phyloP scores from a whole-genome alignment of 2,888 invertebrate genomes.

The Pristionchus exspectatus region DNA sequence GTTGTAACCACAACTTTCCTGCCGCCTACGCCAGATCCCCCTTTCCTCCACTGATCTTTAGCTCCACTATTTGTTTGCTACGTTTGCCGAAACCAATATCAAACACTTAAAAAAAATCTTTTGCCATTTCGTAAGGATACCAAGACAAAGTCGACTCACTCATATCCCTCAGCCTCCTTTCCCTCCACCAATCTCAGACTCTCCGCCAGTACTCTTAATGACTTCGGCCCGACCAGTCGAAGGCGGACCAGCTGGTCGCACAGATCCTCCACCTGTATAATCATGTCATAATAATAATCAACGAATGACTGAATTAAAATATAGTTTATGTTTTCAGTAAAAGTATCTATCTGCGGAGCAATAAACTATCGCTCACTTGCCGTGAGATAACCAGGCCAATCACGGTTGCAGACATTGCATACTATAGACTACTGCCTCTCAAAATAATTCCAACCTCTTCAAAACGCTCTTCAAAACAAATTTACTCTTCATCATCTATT shows the following conservation, averaged over 20 bases:
- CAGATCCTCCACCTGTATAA: constrained; percentile 62
- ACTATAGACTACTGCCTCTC: not conserved
- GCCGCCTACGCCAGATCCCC: no score
- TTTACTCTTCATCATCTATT: no score
- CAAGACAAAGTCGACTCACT: constrained; percentile 4
- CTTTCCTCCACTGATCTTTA: no score
- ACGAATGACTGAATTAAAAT: no score
- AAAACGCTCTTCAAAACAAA: not conserved
- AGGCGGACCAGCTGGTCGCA: constrained; percentile 64
- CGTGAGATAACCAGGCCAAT: not conserved
- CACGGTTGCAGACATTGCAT: not conserved
- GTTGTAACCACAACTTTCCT: no score
- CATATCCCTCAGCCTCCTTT: constrained; percentile 31
- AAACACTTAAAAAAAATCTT: no score
- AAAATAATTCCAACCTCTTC: not conserved
- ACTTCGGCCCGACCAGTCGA: constrained; percentile 60
- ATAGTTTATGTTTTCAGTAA: no score
- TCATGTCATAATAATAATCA: not conserved
- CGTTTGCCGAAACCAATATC: no score
- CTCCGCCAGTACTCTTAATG: constrained; percentile 52
- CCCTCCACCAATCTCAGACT: constrained; percentile 52
- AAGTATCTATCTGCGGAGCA: no score
- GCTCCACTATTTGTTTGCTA: no score
- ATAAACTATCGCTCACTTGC: no score
- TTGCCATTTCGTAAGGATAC: no score